Evolutionary conservation across 2,113 vertebrate species (phyloP).

Genomic region (Addax nasomaculatus): DNA sequence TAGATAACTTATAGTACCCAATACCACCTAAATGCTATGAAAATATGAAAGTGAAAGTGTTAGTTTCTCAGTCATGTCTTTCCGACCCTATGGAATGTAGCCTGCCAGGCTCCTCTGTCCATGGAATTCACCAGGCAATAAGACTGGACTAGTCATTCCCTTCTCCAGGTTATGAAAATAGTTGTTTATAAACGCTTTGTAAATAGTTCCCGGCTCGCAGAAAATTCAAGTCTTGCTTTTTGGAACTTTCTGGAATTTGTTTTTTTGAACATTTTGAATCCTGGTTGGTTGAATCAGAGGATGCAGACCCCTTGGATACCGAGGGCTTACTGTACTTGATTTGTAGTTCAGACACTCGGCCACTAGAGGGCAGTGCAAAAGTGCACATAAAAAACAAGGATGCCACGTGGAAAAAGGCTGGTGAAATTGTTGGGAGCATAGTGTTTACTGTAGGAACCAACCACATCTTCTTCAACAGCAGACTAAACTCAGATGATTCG

Average conservation of each 20-base stretch:
- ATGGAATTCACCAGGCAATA: not conserved
- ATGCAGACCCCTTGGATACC: not conserved
- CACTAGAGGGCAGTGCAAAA: not conserved
- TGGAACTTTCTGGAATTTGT: not conserved
- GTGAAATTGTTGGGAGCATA: accelerated
- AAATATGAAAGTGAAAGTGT: not conserved
- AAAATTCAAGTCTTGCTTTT: not conserved
- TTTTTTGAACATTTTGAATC: not conserved
- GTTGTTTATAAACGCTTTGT: not conserved
- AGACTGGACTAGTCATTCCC: not conserved
- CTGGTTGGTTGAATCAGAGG: not conserved
- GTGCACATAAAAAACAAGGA: accelerated
- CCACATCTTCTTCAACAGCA: not conserved
- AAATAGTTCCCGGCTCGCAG: not conserved
- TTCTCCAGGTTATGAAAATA: not conserved
- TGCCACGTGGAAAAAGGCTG: accelerated
- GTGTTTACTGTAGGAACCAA: too few species aligned
- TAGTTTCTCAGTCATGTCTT: not conserved
- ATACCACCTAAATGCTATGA: not conserved
- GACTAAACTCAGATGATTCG: accelerated
- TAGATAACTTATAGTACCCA: too few species aligned
- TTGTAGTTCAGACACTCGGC: not conserved
- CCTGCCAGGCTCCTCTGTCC: not conserved
- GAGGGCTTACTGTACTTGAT: too few species aligned
- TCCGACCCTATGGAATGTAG: not conserved